Evolutionary conservation across 23 tunicate genomes (phyloP).

Genomic region (Clavelina lepadiformis): DNA sequence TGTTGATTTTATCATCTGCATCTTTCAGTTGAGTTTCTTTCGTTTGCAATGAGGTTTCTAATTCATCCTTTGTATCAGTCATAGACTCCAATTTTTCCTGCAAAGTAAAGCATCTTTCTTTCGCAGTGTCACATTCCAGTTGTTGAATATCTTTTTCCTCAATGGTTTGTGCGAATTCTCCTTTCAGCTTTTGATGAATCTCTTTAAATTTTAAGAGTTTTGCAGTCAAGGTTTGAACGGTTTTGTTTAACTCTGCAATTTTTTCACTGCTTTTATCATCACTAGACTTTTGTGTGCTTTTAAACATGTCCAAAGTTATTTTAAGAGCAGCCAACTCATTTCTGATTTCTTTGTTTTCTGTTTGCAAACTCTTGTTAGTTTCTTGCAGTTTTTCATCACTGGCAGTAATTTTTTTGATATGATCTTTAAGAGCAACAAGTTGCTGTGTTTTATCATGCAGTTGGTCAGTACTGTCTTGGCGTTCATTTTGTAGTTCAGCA

Average conservation of each 20-base stretch:
- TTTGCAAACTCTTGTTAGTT: conserved; percentile 9
- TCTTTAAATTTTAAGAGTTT: conserved; percentile 16
- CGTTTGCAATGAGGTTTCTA: too few relatives aligned
- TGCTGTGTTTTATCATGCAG: conserved; percentile 42
- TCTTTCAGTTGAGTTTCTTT: not conserved
- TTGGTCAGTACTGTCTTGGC: conserved; percentile 39
- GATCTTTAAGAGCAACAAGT: conserved; percentile 44
- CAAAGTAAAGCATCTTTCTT: not conserved
- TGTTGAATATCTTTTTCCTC: conserved; percentile 5
- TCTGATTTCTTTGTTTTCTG: conserved; percentile 29
- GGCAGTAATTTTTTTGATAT: conserved; percentile 56
- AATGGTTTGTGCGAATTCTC: not conserved
- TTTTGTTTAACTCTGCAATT: conserved; percentile 1
- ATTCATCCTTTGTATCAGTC: too few relatives aligned
- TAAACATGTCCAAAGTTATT: conserved; percentile 51
- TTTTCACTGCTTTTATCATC: not conserved
- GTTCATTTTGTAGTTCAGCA: conserved; percentile 21
- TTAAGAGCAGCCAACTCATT: conserved; percentile 63
- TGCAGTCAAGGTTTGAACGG: conserved; percentile 22
- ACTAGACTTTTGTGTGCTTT: conserved; percentile 15
- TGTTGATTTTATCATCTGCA: not conserved
- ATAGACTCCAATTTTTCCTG: not conserved
- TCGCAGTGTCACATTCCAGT: not conserved
- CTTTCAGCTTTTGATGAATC: not conserved
- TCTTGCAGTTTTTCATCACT: conserved; percentile 9